phyloP scores from a whole-genome alignment of 2,797 vertebrate species.

The Parotocinclus haroldoi region DNA sequence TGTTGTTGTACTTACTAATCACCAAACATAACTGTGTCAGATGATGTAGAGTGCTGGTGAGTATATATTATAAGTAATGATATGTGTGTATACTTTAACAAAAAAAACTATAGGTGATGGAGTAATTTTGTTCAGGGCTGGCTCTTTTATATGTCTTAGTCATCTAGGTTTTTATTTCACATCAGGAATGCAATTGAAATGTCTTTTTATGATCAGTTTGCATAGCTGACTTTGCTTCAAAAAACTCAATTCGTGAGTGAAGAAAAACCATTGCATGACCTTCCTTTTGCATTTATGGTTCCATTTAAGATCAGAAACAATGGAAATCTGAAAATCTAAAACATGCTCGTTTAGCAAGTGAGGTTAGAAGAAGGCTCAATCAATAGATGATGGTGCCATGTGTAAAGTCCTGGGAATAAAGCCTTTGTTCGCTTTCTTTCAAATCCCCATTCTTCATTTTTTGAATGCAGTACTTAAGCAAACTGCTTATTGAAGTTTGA shows the following conservation, averaged over 20 bases:
- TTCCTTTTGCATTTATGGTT: slow-evolving; percentile 18
- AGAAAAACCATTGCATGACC: slow-evolving; percentile 9
- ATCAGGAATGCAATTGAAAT: slow-evolving; percentile 36
- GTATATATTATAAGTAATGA: no score
- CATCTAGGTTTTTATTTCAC: slow-evolving; percentile 30
- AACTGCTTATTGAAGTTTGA: slow-evolving; percentile 33
- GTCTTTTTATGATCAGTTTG: slow-evolving; percentile 45
- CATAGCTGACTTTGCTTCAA: slow-evolving; percentile 24
- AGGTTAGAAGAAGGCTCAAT: slow-evolving; percentile 18
- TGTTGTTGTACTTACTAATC: no score
- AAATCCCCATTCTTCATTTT: slow-evolving; percentile 12
- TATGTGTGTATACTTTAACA: no score
- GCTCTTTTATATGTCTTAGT: not conserved
- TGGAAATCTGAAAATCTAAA: slow-evolving; percentile 32
- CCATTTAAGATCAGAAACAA: slow-evolving; percentile 46
- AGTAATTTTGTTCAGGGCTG: no score
- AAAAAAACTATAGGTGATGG: no score
- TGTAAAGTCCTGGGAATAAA: slow-evolving; percentile 30
- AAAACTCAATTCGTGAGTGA: slow-evolving; percentile 42
- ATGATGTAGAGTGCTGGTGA: no score
- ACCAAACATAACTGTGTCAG: no score
- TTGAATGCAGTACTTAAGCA: slow-evolving; percentile 21
- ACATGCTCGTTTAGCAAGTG: slow-evolving; percentile 33
- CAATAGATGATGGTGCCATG: slow-evolving; percentile 16
- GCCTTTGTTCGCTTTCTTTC: slow-evolving; percentile 30